Evolutionary conservation across 2,113 vertebrate species (phyloP).

Genomic region (Zootoca vivipara): DNA sequence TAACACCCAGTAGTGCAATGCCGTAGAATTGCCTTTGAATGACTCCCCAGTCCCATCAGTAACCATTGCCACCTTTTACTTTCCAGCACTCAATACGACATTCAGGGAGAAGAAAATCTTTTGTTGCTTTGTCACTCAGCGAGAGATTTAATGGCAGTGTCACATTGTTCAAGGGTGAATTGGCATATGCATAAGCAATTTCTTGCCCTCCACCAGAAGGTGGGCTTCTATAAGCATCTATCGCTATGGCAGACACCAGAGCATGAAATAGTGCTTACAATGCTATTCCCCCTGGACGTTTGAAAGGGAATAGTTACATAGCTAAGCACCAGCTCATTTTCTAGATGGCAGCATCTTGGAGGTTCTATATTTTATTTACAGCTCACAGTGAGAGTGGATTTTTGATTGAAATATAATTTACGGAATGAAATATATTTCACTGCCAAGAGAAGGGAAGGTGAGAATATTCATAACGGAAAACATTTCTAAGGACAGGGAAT

Average conservation of each 20-base stretch:
- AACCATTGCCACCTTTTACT: not conserved
- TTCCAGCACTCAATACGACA: not conserved
- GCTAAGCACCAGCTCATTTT: constrained; percentile 1
- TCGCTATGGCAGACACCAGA: not conserved
- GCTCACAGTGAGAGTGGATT: not conserved
- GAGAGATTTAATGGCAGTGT: not conserved
- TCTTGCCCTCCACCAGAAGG: not conserved
- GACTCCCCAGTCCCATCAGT: not conserved
- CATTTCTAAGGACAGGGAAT: fast-evolving
- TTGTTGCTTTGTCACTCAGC: not conserved
- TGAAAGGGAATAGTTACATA: constrained; percentile 36
- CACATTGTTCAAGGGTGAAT: not conserved
- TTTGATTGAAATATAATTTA: constrained; percentile 40
- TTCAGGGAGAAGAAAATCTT: not conserved
- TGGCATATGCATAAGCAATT: not conserved
- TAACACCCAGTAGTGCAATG: not conserved
- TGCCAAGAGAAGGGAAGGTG: not conserved
- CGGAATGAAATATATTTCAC: not conserved
- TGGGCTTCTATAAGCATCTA: not conserved
- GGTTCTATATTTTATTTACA: constrained; percentile 20
- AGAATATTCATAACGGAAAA: not conserved
- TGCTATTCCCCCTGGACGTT: not conserved
- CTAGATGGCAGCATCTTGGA: constrained; percentile 14
- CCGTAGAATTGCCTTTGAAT: not conserved
- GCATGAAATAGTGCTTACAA: not conserved